phyloP scores from a whole-genome alignment of 2,797 vertebrate genomes.

The Uromys caudimaculatus region DNA sequence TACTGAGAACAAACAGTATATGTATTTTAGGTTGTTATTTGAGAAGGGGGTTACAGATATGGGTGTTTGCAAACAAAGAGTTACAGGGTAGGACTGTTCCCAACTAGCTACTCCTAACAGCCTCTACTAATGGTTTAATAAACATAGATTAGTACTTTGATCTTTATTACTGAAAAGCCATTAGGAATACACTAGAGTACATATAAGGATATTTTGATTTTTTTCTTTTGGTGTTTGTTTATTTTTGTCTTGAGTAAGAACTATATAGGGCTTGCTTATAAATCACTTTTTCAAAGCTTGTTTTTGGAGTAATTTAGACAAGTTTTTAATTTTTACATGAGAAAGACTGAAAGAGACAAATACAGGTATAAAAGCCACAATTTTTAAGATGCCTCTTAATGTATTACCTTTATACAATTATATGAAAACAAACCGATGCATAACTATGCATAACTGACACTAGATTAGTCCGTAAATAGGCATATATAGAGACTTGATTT shows the following conservation, averaged over 20 bases:
- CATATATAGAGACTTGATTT: not conserved
- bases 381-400: not conserved
- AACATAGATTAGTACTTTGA: not conserved
- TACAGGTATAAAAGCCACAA: not conserved
- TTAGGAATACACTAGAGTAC: not conserved
- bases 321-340: not conserved
- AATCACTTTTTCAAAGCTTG: not conserved
- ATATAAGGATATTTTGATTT: not conserved
- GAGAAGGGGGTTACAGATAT: not conserved
- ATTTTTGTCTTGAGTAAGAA: not conserved
- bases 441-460: not conserved
- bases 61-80: not conserved
- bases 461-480: not conserved
- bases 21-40: not conserved
- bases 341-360: not conserved
- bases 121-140: not conserved
- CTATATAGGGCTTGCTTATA: not conserved
- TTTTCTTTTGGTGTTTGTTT: not conserved
- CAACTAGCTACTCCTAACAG: not conserved
- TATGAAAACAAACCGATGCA: not conserved
- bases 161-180: not conserved
- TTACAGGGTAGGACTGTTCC: not conserved
- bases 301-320: not conserved
- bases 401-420: not conserved
- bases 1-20: not conserved